Conservation (phyloP, 2,113 vertebrate genomes). For the Potamarius usumacintae region DNA sequence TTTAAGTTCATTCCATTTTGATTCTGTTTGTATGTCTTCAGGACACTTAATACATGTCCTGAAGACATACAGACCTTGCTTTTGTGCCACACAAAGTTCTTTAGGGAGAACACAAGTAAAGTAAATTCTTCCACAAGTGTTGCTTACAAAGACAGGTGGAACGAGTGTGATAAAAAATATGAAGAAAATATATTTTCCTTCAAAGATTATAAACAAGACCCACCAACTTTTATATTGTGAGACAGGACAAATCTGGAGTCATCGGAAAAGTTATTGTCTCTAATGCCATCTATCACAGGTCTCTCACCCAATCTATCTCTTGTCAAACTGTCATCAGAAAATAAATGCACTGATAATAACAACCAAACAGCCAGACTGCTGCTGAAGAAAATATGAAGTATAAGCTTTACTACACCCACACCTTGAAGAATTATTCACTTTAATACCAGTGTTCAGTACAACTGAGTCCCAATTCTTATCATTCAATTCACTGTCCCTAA, state of each 20-base stretch:
- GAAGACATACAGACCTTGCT: slow-evolving; percentile 72
- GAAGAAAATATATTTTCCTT: slow-evolving; percentile 50
- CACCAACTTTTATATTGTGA: neutral
- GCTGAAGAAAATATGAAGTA: neutral
- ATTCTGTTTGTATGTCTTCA: slow-evolving; percentile 81
- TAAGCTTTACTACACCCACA: neutral
- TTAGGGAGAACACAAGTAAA: neutral
- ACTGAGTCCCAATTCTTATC: neutral
- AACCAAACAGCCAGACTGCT: neutral
- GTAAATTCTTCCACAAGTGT: slow-evolving; percentile 59
- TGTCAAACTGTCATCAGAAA: neutral
- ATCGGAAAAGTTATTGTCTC: neutral
- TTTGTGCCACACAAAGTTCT: slow-evolving; percentile 85
- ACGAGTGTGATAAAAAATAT: slow-evolving; percentile 79
- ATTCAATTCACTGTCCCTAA: neutral
- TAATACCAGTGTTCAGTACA: neutral
- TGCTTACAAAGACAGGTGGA: slow-evolving; percentile 82
- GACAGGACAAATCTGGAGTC: neutral
- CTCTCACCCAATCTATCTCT: neutral
- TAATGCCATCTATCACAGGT: neutral
- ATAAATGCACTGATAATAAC: neutral
- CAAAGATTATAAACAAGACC: neutral
- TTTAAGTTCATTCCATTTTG: neutral
- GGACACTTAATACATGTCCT: slow-evolving; percentile 72
- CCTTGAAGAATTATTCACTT: neutral